phyloP scores from a whole-genome alignment of 1,140 invertebrate genomes.

The Brachionus angularis region DNA sequence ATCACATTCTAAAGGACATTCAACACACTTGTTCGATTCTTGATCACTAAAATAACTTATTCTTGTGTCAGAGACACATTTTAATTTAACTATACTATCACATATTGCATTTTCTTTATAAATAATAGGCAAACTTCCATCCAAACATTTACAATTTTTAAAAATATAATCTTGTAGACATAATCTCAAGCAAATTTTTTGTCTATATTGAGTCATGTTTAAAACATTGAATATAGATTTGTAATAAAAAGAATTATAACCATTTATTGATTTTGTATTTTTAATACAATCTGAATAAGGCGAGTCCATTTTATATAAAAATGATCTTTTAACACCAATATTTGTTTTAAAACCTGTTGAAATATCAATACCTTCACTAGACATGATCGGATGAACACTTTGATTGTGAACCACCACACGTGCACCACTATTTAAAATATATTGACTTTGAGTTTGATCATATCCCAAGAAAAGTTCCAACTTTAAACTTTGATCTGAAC shows the following conservation, averaged over 20 bases:
- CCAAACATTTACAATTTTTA: constrained; percentile 13
- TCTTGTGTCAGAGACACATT: constrained; percentile 2
- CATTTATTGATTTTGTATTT: constrained; percentile 6
- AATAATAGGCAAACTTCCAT: constrained; percentile 41
- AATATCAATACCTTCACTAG: constrained; percentile 30
- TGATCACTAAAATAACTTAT: constrained; percentile 20
- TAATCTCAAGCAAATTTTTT: constrained; percentile 33
- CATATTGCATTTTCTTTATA: background rate
- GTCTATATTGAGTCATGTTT: constrained; percentile 22
- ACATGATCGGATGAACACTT: constrained; percentile 9
- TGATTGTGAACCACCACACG: constrained; percentile 35
- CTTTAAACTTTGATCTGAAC: constrained; percentile 31
- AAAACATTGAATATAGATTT: constrained; percentile 19
- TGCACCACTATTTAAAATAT: constrained; percentile 15
- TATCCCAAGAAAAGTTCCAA: constrained; percentile 30
- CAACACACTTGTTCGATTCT: background rate
- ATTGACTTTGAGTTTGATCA: constrained; percentile 34
- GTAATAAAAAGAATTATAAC: background rate
- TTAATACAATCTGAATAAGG: constrained; percentile 25
- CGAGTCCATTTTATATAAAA: constrained; percentile 9
- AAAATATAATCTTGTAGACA: constrained; percentile 38
- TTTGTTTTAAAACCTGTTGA: constrained; percentile 30
- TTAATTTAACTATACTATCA: background rate
- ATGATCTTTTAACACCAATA: constrained; percentile 20
- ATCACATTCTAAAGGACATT: constrained; percentile 39